A percentile compares a stretch with the other conserved stretches of the same genome.
Conservation (phyloP, 2,888 invertebrate species). For the Dascillus cervinus region DNA sequence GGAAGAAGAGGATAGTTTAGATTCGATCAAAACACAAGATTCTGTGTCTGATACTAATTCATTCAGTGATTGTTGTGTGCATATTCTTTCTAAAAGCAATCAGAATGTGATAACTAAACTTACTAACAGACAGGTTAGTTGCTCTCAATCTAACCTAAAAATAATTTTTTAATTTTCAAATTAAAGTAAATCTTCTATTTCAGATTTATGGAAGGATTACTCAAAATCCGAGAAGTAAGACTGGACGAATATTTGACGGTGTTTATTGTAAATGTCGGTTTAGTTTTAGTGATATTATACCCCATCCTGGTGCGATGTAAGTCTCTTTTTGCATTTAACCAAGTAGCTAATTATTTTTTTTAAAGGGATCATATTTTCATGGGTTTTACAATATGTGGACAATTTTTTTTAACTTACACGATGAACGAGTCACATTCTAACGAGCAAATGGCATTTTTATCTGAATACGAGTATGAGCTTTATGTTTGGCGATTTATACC, state of each 20-base stretch:
- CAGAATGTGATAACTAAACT: conserved; percentile 23
- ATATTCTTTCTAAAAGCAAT: too few species aligned
- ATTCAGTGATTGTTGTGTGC: too few species aligned
- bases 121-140: conserved; percentile 24
- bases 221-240: conserved; percentile 36
- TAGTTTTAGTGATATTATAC: conserved; percentile 25
- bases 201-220: conserved; percentile 39
- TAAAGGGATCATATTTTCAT: conserved; percentile 88
- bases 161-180: conserved; percentile 14
- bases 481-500: conserved; percentile 40
- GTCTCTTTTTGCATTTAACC: conserved; percentile 5
- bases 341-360: conserved; percentile 23
- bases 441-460: conserved; percentile 21
- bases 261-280: conserved; percentile 37
- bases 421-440: too few species aligned
- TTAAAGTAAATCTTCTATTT: conserved; percentile 15
- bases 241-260: conserved; percentile 38
- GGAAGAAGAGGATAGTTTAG: conserved; percentile 17
- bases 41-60: conserved; percentile 1
- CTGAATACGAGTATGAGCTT: conserved; percentile 35
- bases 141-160: conserved; percentile 22
- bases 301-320: conserved; percentile 21
- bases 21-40: conserved; percentile 10
- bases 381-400: conserved; percentile 92
- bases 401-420: conserved; percentile 82